Evolutionary conservation across 2,888 invertebrate species (phyloP), one percentile per base, ranked within the genome.

Genomic region (Boloria selene): DNA sequence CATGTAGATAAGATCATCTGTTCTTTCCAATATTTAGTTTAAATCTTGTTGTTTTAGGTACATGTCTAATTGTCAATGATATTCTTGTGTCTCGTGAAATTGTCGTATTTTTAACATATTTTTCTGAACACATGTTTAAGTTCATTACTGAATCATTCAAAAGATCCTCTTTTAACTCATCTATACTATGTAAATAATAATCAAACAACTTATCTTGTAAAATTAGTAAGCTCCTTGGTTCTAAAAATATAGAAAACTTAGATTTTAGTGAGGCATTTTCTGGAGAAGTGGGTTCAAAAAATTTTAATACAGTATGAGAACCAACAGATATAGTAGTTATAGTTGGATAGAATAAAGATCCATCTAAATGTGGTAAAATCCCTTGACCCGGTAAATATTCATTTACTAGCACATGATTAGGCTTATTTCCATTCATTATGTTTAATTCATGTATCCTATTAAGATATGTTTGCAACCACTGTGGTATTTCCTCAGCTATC

Each of bases 281-380:
- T 54, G 90, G 86, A 62, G 86, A 79, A 56, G 82, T 75, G 26
- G 91, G 92, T 78, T 94, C 90, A 71, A 95, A 94, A 84, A 99
- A 98, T 82, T 98, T 96, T 53, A 99, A 92, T n/a, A 98, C 85
- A 13, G 96, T 96, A 81, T 98, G 97, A 0, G 98, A 97, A 0
- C 98, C 98, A 75, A 98, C 95, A 56, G 96, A 97, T 67, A 99
- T 95, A 0, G 99, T 99, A 17, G 98, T 96, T 64, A 99, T 97
- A 14, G 96, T 96, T 0, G 99, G 98, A 84, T 95, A 95, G 85
- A 98, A 99, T 16, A 99, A 88, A 0, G 98, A 96, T 0, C 99
- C 99, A 90, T 99, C 99, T 26, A 96, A 95, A 90, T 99, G 99
- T 2, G 99, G 97, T 96, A 99, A 96, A 69, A 99, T 99, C 14